Evolutionary conservation across 2,797 vertebrate species (phyloP).

Genomic region (Anguilla marmorata): DNA sequence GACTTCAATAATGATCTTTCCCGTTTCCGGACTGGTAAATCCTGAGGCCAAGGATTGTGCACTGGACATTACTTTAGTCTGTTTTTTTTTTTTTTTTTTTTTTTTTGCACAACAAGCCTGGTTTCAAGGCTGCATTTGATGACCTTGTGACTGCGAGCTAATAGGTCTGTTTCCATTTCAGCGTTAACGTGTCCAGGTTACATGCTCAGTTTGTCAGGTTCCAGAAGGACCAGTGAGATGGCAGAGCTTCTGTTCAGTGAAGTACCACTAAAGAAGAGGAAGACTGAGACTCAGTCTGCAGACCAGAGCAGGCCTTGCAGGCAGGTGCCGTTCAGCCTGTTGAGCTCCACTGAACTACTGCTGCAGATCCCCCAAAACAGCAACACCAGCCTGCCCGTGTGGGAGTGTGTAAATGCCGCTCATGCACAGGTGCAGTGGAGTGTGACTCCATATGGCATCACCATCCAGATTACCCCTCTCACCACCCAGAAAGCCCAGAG

Average conservation of each 20-base stretch:
- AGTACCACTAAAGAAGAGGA: constrained; percentile 43
- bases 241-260: constrained; percentile 2
- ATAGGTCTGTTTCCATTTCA: not conserved
- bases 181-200: not conserved
- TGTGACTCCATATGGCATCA: constrained; percentile 52
- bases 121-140: no score
- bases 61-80: no score
- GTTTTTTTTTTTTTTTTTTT: no score
- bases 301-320: not conserved
- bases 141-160: no score
- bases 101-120: no score
- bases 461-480: constrained; percentile 45
- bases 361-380: constrained; percentile 48
- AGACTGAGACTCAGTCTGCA: not conserved
- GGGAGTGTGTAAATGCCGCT: constrained; percentile 51
- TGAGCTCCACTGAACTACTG: constrained; percentile 39
- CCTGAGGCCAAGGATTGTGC: not conserved
- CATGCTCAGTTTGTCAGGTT: not conserved
- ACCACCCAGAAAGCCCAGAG: constrained; percentile 23
- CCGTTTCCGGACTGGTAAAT: not conserved
- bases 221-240: constrained; percentile 41
- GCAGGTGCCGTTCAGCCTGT: constrained; percentile 30
- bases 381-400: constrained; percentile 56
- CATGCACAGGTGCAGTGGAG: constrained; percentile 51
- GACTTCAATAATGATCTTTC: not conserved